Evolutionary conservation across 2,888 invertebrate genomes (phyloP), one percentile per base, ranked within the genome.

Genomic region (Ophion obscuratus): DNA sequence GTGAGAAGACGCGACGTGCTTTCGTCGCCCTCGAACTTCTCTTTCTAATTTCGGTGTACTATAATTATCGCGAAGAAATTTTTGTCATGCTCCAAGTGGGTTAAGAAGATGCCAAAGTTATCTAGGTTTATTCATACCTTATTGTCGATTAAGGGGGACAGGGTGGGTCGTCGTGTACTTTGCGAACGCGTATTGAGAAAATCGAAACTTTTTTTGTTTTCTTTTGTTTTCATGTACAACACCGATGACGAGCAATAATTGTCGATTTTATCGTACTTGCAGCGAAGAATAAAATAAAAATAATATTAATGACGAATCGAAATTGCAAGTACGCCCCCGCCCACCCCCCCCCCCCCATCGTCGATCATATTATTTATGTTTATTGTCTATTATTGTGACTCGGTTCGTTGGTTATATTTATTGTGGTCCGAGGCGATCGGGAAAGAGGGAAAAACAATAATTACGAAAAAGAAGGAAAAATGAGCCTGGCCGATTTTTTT

Each of bases 21-120:
- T 66, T 66, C 70, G 31, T 76, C 27, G 24, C 53, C 40, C 40
- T 64, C 31, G 31, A 31, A 31, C 71, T 7, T 71, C 75, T 57
- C 47, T 44, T 47, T 47, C 14, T 5, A 17, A 53, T 53, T 53
- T 87, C 81, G 82, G 81, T 84, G 74, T 83, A 81, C 82, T 36
- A 77, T 75, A 64, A 59, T 59, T 80, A 79, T 82, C 71, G 77
- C 40, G 81, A 73, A 78, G 61, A 80, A 84, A 84, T 84, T 76
- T 86, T 87, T 87, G 76, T 81, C 53, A 1, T 89, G 85, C 81
- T 91, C 91, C 92, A 90, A 92, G 89, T 89, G 90, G 81, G 90
- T 93, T 92, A 92, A 90, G 92, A 91, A 92, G 91, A 94, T 94
- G 93, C 94, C 94, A 94, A 94, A 94, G 94, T 94, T 94, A 93